phyloP scores from a whole-genome alignment of 2,888 invertebrate species.

The Cryptocheilus praepositus region DNA sequence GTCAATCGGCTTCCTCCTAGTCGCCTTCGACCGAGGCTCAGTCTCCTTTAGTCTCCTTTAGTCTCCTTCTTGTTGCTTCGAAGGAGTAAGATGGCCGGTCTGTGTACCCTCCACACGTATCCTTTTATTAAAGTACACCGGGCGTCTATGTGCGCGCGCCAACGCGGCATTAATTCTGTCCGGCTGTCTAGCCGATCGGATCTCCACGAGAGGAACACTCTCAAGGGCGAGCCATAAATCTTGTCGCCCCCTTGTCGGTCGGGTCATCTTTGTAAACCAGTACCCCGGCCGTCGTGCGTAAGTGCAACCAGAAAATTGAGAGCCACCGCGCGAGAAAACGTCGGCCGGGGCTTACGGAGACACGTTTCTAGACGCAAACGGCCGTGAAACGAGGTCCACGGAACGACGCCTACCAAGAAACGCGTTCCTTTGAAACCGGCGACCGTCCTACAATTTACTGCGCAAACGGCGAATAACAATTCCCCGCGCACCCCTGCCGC shows the following conservation, averaged over 20 bases:
- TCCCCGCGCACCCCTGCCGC: no score
- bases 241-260: constrained; percentile 29
- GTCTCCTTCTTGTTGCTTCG: constrained; percentile 18
- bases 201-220: constrained; percentile 33
- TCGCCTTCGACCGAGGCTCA: background rate
- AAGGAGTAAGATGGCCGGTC: constrained; percentile 20
- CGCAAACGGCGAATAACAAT: no score
- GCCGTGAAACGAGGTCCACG: background rate
- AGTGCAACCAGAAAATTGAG: constrained; percentile 35
- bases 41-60: background rate
- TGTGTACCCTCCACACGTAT: constrained; percentile 13
- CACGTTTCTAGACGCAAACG: background rate
- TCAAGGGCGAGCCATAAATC: constrained; percentile 48
- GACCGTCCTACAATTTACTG: no score
- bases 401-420: background rate
- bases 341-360: background rate
- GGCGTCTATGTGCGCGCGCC: constrained; percentile 23
- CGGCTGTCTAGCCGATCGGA: constrained; percentile 40
- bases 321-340: background rate
- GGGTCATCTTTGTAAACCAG: constrained; percentile 35
- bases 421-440: no score
- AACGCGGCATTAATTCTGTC: constrained; percentile 42
- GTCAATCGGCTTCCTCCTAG: constrained; percentile 13
- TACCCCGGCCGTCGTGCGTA: constrained; percentile 27
- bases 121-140: constrained; percentile 28